These are phyloP conservation scores for Pangasius sanitwongsei DNA, from an alignment of 2,797 vertebrate genomes.

Conservation along the genomic window DNA sequence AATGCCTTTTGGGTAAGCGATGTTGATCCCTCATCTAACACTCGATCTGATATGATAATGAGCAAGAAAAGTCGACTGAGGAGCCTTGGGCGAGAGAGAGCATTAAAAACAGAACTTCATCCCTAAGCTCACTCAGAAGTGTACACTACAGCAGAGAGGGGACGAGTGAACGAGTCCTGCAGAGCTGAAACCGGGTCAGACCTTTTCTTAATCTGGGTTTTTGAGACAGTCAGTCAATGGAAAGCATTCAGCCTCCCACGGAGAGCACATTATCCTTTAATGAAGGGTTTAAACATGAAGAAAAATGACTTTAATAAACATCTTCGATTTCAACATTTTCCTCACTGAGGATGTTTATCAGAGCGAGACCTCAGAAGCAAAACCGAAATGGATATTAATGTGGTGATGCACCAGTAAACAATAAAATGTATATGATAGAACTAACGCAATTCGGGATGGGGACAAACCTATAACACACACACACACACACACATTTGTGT, in stretches of 20 bases:
- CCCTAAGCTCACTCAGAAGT: not conserved
- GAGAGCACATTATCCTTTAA: conserved; percentile 5
- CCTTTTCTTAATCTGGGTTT: not conserved
- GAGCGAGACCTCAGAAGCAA: not conserved
- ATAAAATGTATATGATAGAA: not conserved
- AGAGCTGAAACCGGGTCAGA: not conserved
- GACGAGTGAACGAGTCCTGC: not conserved
- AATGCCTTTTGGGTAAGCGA: not conserved
- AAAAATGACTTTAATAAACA: conserved; percentile 2
- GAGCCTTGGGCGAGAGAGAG: too few relatives aligned
- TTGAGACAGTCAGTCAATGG: not conserved
- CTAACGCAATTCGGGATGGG: not conserved
- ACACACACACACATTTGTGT: not conserved
- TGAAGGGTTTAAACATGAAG: not conserved
- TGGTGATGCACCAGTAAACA: not conserved
- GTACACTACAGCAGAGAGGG: not conserved
- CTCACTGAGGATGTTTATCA: not conserved
- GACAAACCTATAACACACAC: not conserved
- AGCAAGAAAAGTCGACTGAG: too few relatives aligned
- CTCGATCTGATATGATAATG: too few relatives aligned
- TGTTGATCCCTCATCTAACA: not conserved
- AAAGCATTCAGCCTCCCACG: not conserved
- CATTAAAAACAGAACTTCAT: not conserved
- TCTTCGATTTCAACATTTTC: not conserved
- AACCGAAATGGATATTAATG: conserved; percentile 30